Percentiles rank a stretch among this genome's conserved stretches.
Conservation (phyloP, 2,888 invertebrate genomes). For the Magallana nippona region DNA sequence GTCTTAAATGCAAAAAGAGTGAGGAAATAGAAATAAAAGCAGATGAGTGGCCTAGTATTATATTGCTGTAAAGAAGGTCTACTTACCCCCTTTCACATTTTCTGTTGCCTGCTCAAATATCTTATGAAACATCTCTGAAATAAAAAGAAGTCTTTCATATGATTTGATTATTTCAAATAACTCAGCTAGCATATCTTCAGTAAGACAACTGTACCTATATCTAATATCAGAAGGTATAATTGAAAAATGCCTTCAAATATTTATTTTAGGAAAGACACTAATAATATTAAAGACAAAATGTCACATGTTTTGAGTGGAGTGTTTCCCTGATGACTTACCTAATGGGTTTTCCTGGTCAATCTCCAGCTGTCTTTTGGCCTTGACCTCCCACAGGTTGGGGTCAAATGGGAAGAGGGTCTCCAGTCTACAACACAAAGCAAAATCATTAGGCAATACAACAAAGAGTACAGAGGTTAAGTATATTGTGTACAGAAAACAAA, state of each 20-base stretch:
- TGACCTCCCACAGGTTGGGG: constrained; percentile 64
- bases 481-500: neutral
- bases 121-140: constrained; percentile 54
- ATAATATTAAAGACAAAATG: no score
- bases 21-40: neutral
- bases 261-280: no score
- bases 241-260: no score
- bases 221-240: no score
- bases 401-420: constrained; percentile 52
- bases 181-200: no score
- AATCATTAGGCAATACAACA: neutral
- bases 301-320: neutral
- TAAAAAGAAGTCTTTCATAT: neutral
- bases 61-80: no score
- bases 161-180: no score
- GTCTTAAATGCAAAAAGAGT: no score
- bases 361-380: constrained; percentile 52
- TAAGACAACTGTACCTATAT: no score
- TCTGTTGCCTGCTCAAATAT: constrained; percentile 60
- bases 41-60: neutral
- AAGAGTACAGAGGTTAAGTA: no score
- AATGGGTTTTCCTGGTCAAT: neutral
- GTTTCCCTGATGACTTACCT: neutral
- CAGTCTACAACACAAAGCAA: constrained; percentile 50
- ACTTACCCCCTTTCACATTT: constrained; percentile 59